Conservation (phyloP, 2,888 invertebrate genomes). For the Hydriomena furcata region DNA sequence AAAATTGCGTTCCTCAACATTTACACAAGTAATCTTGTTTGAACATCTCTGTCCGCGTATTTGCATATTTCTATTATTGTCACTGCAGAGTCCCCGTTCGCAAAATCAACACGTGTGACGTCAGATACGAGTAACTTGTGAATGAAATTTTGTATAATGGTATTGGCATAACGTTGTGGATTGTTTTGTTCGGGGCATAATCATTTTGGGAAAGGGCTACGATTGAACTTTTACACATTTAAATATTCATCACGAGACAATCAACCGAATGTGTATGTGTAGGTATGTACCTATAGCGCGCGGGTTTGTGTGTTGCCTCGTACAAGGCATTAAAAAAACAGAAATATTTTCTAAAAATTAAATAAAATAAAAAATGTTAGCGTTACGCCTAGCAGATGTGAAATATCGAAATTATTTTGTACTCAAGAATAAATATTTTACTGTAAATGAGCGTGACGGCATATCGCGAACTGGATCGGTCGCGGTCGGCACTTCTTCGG, state of each 20-base stretch:
- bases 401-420: no score
- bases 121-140: conserved; percentile 45
- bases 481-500: no score
- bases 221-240: conserved; percentile 5
- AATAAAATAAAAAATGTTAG: no score
- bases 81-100: conserved; percentile 49
- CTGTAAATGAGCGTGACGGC: no score
- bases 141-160: conserved; percentile 48
- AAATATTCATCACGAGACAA: conserved; percentile 8
- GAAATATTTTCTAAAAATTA: no score
- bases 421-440: no score
- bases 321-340: no score
- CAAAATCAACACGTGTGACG: conserved; percentile 62
- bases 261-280: no score
- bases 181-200: conserved; percentile 8
- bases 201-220: neutral
- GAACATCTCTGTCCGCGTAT: conserved; percentile 65
- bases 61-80: conserved; percentile 76
- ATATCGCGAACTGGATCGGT: no score
- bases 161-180: conserved; percentile 42
- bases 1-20: conserved; percentile 53
- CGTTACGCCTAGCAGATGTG: no score
- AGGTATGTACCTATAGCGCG: no score
- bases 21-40: conserved; percentile 60
- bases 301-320: no score